These are phyloP conservation scores for Neogobius melanostomus DNA, from an alignment of 2,113 vertebrate species.

Conservation along the genomic window DNA sequence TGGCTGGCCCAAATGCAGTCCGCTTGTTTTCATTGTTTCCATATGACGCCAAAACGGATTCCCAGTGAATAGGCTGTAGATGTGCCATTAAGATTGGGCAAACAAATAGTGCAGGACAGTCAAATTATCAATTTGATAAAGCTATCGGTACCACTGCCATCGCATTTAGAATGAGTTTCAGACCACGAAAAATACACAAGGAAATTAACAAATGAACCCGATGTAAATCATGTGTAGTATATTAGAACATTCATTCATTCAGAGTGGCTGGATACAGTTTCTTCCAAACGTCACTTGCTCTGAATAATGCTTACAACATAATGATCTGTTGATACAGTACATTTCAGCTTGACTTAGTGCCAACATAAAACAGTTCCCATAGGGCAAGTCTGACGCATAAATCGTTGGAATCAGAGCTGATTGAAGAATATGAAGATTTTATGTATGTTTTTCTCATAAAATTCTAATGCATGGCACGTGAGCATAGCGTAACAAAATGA, in stretches of 20 bases:
- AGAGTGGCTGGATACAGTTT: not conserved
- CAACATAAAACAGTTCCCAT: not conserved
- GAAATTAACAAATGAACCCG: no score
- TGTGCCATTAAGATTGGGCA: no score
- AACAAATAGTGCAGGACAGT: no score
- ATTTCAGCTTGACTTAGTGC: no score
- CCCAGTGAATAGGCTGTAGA: no score
- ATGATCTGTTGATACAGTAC: not conserved
- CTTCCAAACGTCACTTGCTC: not conserved
- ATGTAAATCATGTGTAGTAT: no score
- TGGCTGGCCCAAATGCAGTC: constrained; percentile 14
- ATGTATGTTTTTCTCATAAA: constrained; percentile 12
- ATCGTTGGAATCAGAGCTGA: not conserved
- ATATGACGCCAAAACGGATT: no score
- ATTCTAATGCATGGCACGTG: not conserved
- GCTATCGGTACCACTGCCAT: no score
- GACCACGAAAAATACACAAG: no score
- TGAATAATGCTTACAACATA: not conserved
- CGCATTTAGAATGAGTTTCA: no score
- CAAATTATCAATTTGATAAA: no score
- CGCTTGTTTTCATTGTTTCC: not conserved
- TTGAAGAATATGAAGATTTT: not conserved
- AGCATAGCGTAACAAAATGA: constrained; percentile 17
- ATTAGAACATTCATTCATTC: not conserved
- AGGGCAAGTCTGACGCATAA: not conserved